Conservation (phyloP, 2,113 vertebrate genomes). For the Aplodontia rufa region DNA sequence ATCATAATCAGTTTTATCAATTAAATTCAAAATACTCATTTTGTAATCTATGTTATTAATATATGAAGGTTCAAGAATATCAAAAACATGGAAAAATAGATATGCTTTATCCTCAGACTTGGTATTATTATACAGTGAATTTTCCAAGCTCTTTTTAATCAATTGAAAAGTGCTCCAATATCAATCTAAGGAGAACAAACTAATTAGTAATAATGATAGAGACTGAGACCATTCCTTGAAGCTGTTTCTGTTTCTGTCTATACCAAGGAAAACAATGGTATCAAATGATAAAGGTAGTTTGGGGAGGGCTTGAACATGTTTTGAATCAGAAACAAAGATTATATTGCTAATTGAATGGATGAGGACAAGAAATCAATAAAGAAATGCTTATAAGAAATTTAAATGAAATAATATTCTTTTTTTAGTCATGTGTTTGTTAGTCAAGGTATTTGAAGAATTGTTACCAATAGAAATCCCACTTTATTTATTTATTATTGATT, state of each 20-base stretch:
- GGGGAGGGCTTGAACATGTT: conserved; percentile 53
- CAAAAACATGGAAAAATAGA: conserved; percentile 30
- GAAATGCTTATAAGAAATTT: conserved; percentile 19
- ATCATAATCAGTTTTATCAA: conserved; percentile 31
- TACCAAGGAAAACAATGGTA: conserved; percentile 63
- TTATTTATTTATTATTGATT: too few species aligned
- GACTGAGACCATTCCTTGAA: conserved; percentile 43
- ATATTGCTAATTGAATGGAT: conserved; percentile 64
- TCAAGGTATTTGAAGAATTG: not conserved
- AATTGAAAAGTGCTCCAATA: conserved; percentile 32
- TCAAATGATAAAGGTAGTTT: conserved; percentile 61
- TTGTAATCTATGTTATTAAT: conserved; percentile 40
- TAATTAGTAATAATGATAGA: conserved; percentile 67
- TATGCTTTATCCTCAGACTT: conserved; percentile 51
- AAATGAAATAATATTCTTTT: conserved; percentile 12
- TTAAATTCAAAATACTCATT: conserved; percentile 52
- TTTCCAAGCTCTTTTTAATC: conserved; percentile 51
- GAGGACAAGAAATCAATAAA: conserved; percentile 55
- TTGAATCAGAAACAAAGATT: conserved; percentile 42
- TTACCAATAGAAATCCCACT: not conserved
- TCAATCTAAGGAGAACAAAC: conserved; percentile 40
- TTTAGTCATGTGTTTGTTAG: not conserved
- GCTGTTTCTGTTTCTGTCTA: conserved; percentile 38
- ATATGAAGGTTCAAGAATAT: conserved; percentile 45
- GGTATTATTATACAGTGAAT: conserved; percentile 34